These are phyloP conservation scores for Cordilura impudica DNA, from an alignment of 2,888 invertebrate species.

Conservation along the genomic window DNA sequence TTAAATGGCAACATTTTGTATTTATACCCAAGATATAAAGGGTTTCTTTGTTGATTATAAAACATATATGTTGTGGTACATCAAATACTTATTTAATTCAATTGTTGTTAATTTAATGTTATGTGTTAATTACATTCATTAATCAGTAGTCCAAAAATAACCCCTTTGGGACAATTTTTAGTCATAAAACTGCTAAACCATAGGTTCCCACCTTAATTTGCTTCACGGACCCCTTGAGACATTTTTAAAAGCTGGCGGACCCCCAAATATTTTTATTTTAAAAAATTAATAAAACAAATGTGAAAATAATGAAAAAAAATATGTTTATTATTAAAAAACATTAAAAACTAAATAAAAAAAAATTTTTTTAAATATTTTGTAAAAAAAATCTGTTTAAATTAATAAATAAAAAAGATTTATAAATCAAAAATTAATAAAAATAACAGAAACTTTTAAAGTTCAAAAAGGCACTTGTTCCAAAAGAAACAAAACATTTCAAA, in stretches of 20 bases:
- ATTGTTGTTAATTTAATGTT: too few relatives aligned
- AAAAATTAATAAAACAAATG: background rate
- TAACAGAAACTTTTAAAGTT: background rate
- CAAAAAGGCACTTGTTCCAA: background rate
- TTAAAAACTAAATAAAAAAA: background rate
- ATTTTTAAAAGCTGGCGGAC: background rate
- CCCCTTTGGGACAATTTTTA: too few relatives aligned
- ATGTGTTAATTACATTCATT: too few relatives aligned
- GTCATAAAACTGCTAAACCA: too few relatives aligned
- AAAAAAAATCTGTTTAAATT: conserved; percentile 1
- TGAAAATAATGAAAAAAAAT: background rate
- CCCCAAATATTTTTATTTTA: background rate
- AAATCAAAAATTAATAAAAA: background rate
- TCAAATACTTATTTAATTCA: too few relatives aligned
- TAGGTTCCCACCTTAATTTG: background rate
- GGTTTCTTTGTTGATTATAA: too few relatives aligned
- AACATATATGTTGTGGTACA: too few relatives aligned
- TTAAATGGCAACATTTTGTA: too few relatives aligned
- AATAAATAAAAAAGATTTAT: background rate
- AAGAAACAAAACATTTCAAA: background rate
- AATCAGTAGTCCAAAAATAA: too few relatives aligned
- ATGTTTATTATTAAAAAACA: too few relatives aligned
- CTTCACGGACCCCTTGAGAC: too few relatives aligned
- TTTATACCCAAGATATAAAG: too few relatives aligned
- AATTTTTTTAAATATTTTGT: background rate